Base-by-base conservation (phyloP, 2,888 invertebrate genomes). In the Drosophila lacicola region DNA sequence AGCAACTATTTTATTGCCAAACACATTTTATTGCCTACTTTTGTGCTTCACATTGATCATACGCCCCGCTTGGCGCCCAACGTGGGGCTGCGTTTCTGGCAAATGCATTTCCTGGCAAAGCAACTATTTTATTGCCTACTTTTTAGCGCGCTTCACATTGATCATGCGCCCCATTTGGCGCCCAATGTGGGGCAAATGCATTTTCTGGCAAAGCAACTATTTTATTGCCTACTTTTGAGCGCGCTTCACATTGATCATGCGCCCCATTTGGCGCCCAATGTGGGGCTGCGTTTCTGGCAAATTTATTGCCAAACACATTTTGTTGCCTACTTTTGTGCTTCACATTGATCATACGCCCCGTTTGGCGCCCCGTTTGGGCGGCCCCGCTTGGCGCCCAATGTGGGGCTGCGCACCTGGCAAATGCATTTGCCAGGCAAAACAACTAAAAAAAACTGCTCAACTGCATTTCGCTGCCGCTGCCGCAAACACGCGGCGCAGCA, bases 391-490 rank as follows among this genome's bases (percentile, higher is more conserved):
- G 29, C 29, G 29, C 29, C 29, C 29, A 29, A n/a, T 6, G 37
- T 3, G n/a, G 5, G 85, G 51, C 33, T 81, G 90, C 91, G 90
- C 86, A 82, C 71, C 63, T 73, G 14, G 8, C 29, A 90, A 90
- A 88, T 81, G 90, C 91, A 91, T 88, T 85, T 73, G n/a, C 69
- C 63, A 72, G 64, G 69, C 78, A 88, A 89, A 88, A 76, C 66
- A 85, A 89, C 78, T 80, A 78, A n/a, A 90, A 81, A 88, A 82
- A 61, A 17, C 1, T 1, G 17, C 21, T 14, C 41, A 17, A 13
- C 34, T 58, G 41, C 47, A 49, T 11, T 4, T 45, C 34, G 33
- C 33, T 33, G 49, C 21, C 50, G 19, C 46, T 25, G 60, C 36
- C 9, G 21, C 54, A 51, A 44, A 45, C 65, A 29, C 65, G 65